Evolutionary conservation across 1,140 invertebrate genomes (phyloP).

Genomic region (Sipha flava): DNA sequence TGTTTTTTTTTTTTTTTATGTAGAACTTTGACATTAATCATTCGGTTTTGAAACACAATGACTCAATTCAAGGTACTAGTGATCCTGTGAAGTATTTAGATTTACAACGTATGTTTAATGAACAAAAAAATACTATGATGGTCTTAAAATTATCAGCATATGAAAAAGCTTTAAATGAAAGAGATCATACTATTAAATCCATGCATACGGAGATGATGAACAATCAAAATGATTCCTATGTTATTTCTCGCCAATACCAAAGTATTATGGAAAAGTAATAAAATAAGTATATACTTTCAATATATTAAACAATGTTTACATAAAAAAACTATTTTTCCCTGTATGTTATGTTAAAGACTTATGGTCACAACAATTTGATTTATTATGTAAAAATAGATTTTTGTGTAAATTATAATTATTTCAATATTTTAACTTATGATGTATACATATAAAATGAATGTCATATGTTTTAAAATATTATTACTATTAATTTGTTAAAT

Average conservation of each 20-base stretch:
- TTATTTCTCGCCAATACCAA: background rate
- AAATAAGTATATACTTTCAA: background rate
- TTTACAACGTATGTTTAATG: background rate
- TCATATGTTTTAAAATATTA: no score
- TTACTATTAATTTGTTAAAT: no score
- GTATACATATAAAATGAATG: no score
- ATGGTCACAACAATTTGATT: no score
- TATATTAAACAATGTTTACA: background rate
- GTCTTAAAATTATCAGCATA: background rate
- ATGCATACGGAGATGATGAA: background rate
- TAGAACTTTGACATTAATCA: background rate
- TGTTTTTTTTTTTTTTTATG: background rate
- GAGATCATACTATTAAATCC: background rate
- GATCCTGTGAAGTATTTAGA: background rate
- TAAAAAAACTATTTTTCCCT: background rate
- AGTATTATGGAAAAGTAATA: background rate
- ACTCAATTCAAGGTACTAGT: background rate
- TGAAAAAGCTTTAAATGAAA: background rate
- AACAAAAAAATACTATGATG: background rate
- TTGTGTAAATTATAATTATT: no score
- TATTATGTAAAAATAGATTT: no score
- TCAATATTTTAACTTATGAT: no score
- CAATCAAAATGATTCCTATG: background rate
- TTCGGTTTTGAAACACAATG: background rate
- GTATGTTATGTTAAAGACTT: no score